phyloP scores from a whole-genome alignment of 2,113 vertebrate genomes.

The Pteropus alecto region DNA sequence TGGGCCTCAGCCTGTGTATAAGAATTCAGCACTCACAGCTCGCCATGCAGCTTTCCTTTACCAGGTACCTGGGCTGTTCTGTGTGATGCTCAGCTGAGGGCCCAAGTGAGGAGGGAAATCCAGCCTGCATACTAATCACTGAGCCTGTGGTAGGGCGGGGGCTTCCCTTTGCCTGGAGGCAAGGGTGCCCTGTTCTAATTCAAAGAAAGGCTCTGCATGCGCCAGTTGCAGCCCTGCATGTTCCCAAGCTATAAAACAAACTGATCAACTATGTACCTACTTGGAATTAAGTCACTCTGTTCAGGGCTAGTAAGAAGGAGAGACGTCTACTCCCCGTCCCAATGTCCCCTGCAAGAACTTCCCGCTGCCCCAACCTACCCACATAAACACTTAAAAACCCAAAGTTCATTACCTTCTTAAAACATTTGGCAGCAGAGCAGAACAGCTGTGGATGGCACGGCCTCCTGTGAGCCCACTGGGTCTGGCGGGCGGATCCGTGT shows the following conservation, averaged over 20 bases:
- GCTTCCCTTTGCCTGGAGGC: not conserved
- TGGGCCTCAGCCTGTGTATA: not conserved
- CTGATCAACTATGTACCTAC: not conserved
- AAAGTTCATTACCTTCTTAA: not conserved
- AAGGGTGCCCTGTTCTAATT: not conserved
- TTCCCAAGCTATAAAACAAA: not conserved
- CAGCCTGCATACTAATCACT: no score
- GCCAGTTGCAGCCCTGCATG: not conserved
- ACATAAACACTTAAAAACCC: not conserved
- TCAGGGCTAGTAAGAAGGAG: conserved; percentile 33
- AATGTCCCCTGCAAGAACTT: not conserved
- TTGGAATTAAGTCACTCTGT: conserved; percentile 50
- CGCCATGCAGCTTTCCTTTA: accelerated
- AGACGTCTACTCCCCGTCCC: not conserved
- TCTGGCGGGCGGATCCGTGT: not conserved
- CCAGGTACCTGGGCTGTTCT: not conserved
- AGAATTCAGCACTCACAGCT: not conserved
- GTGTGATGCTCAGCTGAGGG: not conserved
- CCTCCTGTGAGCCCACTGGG: not conserved
- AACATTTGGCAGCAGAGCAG: not conserved
- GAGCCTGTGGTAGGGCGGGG: accelerated
- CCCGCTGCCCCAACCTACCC: not conserved
- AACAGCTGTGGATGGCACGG: not conserved
- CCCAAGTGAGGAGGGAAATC: not conserved
- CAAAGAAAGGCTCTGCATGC: not conserved